These are phyloP conservation scores for Muraenolepis orangiensis DNA, from an alignment of 2,797 vertebrate genomes.

Conservation along the genomic window DNA sequence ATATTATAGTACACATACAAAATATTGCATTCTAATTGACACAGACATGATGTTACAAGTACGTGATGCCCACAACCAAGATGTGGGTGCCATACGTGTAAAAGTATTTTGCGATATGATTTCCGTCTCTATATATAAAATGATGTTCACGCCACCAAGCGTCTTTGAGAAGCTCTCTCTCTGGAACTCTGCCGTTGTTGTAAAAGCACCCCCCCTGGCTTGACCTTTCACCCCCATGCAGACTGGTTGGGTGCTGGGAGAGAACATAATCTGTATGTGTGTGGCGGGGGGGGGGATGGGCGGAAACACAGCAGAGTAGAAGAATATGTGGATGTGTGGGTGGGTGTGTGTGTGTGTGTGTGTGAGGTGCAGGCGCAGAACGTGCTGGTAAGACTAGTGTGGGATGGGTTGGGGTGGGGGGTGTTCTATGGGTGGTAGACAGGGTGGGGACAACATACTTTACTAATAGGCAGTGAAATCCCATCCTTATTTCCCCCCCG, in stretches of 20 bases:
- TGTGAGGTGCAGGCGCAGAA: background rate
- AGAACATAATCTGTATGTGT: background rate
- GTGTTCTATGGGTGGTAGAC: background rate
- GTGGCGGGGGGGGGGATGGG: background rate
- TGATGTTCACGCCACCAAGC: background rate
- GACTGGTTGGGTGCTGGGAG: constrained; percentile 12
- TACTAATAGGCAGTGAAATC: background rate
- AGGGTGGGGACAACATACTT: background rate
- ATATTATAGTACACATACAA: too few species aligned
- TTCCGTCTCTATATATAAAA: background rate
- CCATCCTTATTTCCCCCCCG: background rate
- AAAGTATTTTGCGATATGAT: background rate
- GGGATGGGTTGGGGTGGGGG: background rate
- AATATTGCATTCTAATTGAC: too few species aligned
- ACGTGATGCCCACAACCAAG: background rate
- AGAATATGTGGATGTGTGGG: background rate
- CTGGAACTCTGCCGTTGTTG: constrained; percentile 33
- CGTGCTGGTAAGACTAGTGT: background rate
- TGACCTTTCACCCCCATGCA: constrained; percentile 52
- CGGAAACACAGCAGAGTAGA: background rate
- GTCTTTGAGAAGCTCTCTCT: background rate
- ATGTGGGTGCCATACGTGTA: too few species aligned
- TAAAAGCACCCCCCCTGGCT: constrained; percentile 41
- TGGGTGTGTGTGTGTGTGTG: constrained; percentile 3
- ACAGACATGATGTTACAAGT: too few species aligned